Evolutionary conservation across 2,888 invertebrate genomes (phyloP).

Genomic region (Cremastinae sp.): DNA sequence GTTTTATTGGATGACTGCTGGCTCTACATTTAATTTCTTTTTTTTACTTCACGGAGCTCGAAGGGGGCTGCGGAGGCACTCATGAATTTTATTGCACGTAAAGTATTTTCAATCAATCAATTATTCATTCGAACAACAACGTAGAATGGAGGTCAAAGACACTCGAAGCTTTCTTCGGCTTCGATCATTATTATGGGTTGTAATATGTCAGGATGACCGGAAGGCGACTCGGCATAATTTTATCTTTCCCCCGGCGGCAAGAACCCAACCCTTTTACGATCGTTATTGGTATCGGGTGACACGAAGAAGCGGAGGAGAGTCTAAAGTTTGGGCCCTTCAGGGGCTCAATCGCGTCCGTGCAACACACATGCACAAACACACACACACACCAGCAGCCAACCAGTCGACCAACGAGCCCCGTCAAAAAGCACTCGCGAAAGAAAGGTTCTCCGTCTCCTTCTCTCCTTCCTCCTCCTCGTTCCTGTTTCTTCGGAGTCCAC

Average conservation of each 20-base stretch:
- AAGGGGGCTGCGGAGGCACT: too few relatives aligned
- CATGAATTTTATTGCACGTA: constrained; percentile 40
- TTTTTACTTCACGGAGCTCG: constrained; percentile 13
- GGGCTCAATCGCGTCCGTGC: constrained; percentile 22
- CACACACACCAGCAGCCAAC: constrained; percentile 30
- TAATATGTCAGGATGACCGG: constrained; percentile 60
- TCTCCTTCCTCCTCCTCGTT: background rate
- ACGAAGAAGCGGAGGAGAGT: constrained; percentile 34
- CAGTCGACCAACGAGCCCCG: constrained; percentile 55
- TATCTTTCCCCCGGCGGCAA: constrained; percentile 46
- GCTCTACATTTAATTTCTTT: constrained; percentile 21
- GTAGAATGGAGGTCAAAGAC: constrained; percentile 52
- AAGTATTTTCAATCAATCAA: constrained; percentile 55
- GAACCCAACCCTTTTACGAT: constrained; percentile 58
- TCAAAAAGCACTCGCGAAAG: constrained; percentile 49
- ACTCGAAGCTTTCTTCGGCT: constrained; percentile 36
- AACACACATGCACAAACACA: constrained; percentile 11
- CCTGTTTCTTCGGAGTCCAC: constrained; percentile 12
- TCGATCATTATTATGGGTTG: constrained; percentile 53
- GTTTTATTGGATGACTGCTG: constrained; percentile 33
- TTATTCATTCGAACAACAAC: constrained; percentile 36
- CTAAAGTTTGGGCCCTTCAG: constrained; percentile 40
- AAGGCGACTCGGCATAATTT: constrained; percentile 61
- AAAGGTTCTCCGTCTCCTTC: constrained; percentile 1
- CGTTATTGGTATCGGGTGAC: constrained; percentile 62